A percentile compares a stretch with the other conserved stretches of the same genome.
phyloP scores from a whole-genome alignment of 37 sponge, comb jelly and placozoan genomes.

The Diacarnus erythraeanus region DNA sequence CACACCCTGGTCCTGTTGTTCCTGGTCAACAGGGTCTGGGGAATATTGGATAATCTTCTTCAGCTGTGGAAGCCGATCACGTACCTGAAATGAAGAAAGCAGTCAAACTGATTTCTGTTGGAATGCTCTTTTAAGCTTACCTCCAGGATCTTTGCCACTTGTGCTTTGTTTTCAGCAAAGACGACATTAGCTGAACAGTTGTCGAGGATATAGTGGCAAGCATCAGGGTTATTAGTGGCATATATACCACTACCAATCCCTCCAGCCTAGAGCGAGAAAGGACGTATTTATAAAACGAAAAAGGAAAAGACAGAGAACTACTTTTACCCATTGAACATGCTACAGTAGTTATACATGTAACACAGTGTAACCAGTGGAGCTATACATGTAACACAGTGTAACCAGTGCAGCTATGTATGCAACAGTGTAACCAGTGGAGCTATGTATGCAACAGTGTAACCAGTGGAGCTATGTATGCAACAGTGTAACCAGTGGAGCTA shows the following conservation, averaged over 20 bases:
- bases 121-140: constrained; percentile 42
- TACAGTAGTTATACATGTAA: too few species aligned
- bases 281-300: too few species aligned
- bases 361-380: too few species aligned
- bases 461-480: too few species aligned
- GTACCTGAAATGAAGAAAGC: constrained; percentile 34
- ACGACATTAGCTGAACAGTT: constrained; percentile 77
- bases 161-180: constrained; percentile 84
- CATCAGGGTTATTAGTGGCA: constrained; percentile 75
- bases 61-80: constrained; percentile 68
- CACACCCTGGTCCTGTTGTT: constrained; percentile 67
- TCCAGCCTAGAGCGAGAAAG: constrained; percentile 41
- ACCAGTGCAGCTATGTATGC: too few species aligned
- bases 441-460: too few species aligned
- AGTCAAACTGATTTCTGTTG: neutral
- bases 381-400: too few species aligned
- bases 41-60: constrained; percentile 85
- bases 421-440: too few species aligned
- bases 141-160: constrained; percentile 86
- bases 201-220: constrained; percentile 78
- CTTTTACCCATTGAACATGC: too few species aligned
- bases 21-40: constrained; percentile 56
- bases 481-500: too few species aligned
- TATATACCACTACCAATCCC: constrained; percentile 85
- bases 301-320: too few species aligned